Evolutionary conservation across 2,113 vertebrate species (phyloP).

Genomic region (Verasper variegatus): DNA sequence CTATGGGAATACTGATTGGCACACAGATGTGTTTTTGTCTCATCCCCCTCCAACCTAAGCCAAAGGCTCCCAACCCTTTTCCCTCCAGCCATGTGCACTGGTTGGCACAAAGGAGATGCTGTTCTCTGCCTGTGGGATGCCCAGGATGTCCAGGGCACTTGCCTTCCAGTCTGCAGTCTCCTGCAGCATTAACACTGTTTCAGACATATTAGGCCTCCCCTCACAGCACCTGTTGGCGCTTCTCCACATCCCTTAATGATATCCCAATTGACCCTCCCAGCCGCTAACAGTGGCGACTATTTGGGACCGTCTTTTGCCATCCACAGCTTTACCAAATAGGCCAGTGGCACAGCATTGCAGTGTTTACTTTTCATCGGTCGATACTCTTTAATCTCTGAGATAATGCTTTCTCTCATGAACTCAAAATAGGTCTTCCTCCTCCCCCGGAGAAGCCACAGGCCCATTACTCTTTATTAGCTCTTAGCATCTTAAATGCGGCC

Average conservation of each 20-base stretch:
- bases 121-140: constrained; percentile 57
- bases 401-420: constrained; percentile 79
- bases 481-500: constrained; percentile 76
- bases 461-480: constrained; percentile 83
- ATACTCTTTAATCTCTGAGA: constrained; percentile 78
- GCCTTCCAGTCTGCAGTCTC: constrained; percentile 39
- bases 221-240: constrained; percentile 62
- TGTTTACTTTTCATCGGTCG: constrained; percentile 76
- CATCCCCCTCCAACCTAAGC: constrained; percentile 40
- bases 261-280: constrained; percentile 53
- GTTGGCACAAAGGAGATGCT: constrained; percentile 65
- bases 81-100: constrained; percentile 53
- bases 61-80: constrained; percentile 60
- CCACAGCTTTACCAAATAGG: constrained; percentile 60
- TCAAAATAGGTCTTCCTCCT: constrained; percentile 74
- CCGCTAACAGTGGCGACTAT: constrained; percentile 21
- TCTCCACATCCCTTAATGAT: constrained; percentile 58
- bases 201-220: constrained; percentile 55
- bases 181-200: constrained; percentile 54
- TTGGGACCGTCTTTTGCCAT: constrained; percentile 45
- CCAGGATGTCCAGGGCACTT: constrained; percentile 53
- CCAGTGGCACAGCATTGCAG: constrained; percentile 54
- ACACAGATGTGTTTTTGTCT: constrained; percentile 77
- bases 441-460: constrained; percentile 58
- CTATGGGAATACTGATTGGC: constrained; percentile 78